These are phyloP conservation scores for Phataginus tricuspis DNA, from an alignment of 2,797 vertebrate species.

Conservation along the genomic window DNA sequence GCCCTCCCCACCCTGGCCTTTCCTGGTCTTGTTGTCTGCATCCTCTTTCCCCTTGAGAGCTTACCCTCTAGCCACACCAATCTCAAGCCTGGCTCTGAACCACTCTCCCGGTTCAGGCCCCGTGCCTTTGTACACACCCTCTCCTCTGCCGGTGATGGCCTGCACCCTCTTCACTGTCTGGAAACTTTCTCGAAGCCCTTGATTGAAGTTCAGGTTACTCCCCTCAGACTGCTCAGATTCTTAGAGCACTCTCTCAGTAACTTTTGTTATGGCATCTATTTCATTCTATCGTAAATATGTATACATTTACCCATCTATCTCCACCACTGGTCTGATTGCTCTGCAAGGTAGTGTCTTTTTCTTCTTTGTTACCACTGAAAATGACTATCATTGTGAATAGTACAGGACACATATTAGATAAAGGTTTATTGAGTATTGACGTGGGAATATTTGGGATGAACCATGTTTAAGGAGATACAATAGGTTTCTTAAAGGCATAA, in stretches of 20 bases:
- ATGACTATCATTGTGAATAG: not conserved
- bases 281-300: not conserved
- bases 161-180: not conserved
- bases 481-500: not conserved
- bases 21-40: not conserved
- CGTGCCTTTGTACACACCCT: too few relatives aligned
- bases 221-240: not conserved
- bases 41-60: not conserved
- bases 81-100: too few relatives aligned
- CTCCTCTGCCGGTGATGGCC: not conserved
- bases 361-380: not conserved
- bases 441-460: not conserved
- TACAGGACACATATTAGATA: not conserved
- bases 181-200: not conserved
- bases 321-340: not conserved
- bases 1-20: not conserved
- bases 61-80: not conserved
- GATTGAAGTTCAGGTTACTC: not conserved
- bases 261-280: not conserved
- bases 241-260: not conserved
- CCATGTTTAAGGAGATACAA: not conserved
- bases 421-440: not conserved
- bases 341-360: not conserved
- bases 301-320: not conserved
- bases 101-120: accelerated